Base-by-base conservation (phyloP, 2,797 vertebrate genomes). In the Lemur catta region DNA sequence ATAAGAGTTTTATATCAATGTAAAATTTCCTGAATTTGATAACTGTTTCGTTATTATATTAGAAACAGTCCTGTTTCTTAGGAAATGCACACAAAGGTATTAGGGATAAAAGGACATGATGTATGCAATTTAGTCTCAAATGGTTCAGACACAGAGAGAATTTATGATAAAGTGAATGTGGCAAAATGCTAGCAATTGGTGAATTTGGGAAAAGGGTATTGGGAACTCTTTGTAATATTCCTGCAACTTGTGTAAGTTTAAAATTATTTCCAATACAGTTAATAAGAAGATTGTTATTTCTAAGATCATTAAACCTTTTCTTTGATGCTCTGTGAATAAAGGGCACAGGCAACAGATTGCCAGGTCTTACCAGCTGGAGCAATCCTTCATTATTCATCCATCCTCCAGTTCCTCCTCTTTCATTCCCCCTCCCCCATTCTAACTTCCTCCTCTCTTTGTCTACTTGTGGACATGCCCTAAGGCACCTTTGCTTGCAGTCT, bases 371-470 rank as follows among this genome's bases (percentile, higher is more conserved):
- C 7, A 0, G 20, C 0, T 1, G 38, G 38, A 46, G 55, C 24
- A 6, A 5, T 4, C 2, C 4, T 17, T 85, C 12, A 0, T 13
- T 28, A 10, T 28, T n/a, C 4, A 11, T 0, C 12, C 52, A 12
- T 0, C 17, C 14, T 26, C n/a, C 8, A 1, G 13, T 33, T 74
- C 35, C 10, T 26, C 11, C 12, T 75, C 22, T 14, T 28, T 50
- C 35, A 5, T 46, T 11, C 0, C 0, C 11, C 6, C 2, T 2
- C 9, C 26, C 3, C 18, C 3, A 1, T 11, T 26, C 35, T 3
- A 1, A n/a, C 17, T 8, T 33, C 33, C 35, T 57, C 18, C 12
- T 50, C 33, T 38, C 38, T 22, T 20, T 35, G 11, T 38, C 7
- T 4, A 43, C 57, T 15, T 10, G 26, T 18, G 63, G 46, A 30